Evolutionary conservation across 2,113 vertebrate genomes (phyloP).

Genomic region (Sinosuthora webbiana): DNA sequence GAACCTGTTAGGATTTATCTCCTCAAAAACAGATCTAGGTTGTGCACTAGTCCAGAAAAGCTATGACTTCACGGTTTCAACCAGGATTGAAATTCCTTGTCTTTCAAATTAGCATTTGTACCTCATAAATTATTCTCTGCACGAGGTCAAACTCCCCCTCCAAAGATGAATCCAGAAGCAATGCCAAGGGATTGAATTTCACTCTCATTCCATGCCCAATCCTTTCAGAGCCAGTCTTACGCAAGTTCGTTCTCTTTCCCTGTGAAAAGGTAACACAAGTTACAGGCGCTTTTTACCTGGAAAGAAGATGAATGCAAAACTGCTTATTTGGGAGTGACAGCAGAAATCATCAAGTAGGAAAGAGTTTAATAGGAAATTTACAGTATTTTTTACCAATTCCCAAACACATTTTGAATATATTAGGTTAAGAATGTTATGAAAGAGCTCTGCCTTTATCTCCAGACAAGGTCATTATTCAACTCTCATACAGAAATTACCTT

Average conservation of each 20-base stretch:
- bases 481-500: not conserved
- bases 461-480: not conserved
- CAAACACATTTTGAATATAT: not conserved
- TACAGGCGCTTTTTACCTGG: not conserved
- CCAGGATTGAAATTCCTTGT: not conserved
- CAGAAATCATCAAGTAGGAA: not conserved
- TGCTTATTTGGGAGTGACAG: not conserved
- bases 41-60: not conserved
- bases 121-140: conserved; percentile 98
- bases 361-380: not conserved
- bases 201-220: conserved; percentile 94
- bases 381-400: not conserved
- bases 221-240: conserved; percentile 89
- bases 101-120: conserved; percentile 42
- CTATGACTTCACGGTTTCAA: not conserved
- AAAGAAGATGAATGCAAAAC: not conserved
- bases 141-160: conserved; percentile 97
- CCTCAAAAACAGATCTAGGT: not conserved
- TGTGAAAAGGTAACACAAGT: conserved; percentile 40
- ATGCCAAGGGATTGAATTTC: conserved; percentile 93
- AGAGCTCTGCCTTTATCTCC: not conserved
- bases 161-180: conserved; percentile 95
- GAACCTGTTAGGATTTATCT: not conserved
- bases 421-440: not conserved
- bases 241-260: conserved; percentile 96